A percentile compares a stretch with the other conserved stretches of the same genome.
Conservation (phyloP, 2,113 vertebrate species). For the Chloroceryle aenea region DNA sequence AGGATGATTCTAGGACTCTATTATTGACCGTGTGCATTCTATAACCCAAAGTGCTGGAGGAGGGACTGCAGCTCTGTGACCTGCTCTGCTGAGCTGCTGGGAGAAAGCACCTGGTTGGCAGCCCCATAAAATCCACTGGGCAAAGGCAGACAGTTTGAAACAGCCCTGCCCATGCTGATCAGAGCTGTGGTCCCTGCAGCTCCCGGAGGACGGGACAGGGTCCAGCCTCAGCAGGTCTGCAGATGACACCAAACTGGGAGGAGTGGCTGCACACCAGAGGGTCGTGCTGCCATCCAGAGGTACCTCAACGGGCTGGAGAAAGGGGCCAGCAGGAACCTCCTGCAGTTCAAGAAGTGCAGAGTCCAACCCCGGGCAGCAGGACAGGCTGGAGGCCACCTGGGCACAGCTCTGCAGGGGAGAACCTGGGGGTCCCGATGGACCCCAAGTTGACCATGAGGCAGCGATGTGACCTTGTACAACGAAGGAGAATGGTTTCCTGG, state of each 20-base stretch:
- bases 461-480: accelerated
- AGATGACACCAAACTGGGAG: not conserved
- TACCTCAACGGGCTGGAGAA: not conserved
- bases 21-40: not conserved
- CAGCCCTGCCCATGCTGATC: not conserved
- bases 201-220: not conserved
- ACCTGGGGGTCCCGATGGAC: not conserved
- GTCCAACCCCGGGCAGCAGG: accelerated
- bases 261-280: not conserved
- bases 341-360: not conserved
- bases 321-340: too few species aligned
- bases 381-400: not conserved
- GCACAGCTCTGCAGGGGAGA: not conserved
- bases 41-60: accelerated
- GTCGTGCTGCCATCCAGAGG: not conserved
- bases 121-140: not conserved
- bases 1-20: too few species aligned
- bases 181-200: accelerated
- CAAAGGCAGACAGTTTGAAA: accelerated
- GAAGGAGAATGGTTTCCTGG: accelerated
- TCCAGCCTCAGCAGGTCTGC: not conserved
- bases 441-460: not conserved
- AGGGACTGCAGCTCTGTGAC: not conserved
- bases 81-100: not conserved
- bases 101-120: not conserved